Evolutionary conservation across 2,113 vertebrate species (phyloP).

Genomic region (Cinclus cinclus): DNA sequence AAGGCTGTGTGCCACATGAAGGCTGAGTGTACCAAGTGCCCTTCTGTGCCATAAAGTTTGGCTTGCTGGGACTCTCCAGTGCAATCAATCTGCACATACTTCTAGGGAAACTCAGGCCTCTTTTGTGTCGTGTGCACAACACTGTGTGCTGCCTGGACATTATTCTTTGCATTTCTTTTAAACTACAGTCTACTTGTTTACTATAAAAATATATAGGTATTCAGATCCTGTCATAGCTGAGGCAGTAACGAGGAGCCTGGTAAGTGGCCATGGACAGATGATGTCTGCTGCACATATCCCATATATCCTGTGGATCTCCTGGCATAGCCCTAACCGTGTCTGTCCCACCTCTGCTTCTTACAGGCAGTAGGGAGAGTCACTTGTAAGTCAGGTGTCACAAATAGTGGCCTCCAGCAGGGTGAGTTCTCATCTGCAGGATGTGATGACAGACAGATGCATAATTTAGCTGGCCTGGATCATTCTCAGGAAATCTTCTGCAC

Average conservation of each 20-base stretch:
- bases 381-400: not conserved
- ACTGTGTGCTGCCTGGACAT: not conserved
- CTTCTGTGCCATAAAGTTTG: not conserved
- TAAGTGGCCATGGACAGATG: not conserved
- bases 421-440: not conserved
- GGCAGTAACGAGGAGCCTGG: not conserved
- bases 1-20: not conserved
- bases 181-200: not conserved
- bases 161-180: not conserved
- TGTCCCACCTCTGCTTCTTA: not conserved
- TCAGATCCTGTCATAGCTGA: not conserved
- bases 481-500: not conserved
- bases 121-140: rapidly evolving
- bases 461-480: not conserved
- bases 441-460: not conserved
- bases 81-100: rapidly evolving
- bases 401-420: not conserved
- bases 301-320: rapidly evolving
- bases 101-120: not conserved
- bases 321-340: rapidly evolving
- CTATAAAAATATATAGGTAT: not conserved
- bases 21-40: not conserved
- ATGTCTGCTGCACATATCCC: not conserved
- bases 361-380: rapidly evolving
- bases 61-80: rapidly evolving